phyloP scores from a whole-genome alignment of 2,797 vertebrate species.

The Rhabdophis nuchalis region DNA sequence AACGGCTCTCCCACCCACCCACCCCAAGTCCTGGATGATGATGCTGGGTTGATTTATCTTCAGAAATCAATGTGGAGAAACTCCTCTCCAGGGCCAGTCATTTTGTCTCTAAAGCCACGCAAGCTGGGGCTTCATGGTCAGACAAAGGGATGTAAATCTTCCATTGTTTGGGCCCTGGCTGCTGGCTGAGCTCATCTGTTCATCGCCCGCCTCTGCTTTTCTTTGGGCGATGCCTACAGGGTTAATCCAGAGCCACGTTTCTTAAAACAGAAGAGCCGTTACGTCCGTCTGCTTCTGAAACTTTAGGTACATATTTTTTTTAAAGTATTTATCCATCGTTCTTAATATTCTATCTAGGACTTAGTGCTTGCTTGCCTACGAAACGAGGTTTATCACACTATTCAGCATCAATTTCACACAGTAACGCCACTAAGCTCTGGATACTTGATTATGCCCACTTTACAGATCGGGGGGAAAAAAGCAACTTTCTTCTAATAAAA shows the following conservation, averaged over 20 bases:
- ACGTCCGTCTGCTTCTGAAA: background rate
- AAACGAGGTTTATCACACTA: background rate
- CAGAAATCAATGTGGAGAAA: background rate
- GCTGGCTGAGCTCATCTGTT: conserved; percentile 13
- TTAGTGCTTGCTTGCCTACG: background rate
- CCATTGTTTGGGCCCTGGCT: background rate
- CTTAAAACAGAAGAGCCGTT: background rate
- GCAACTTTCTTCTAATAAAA: background rate
- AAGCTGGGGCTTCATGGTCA: background rate
- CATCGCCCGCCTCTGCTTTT: background rate
- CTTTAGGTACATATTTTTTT: background rate
- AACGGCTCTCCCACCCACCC: background rate
- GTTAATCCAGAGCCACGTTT: background rate
- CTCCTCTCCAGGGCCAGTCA: background rate
- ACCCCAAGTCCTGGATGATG: no score
- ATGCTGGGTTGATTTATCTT: background rate
- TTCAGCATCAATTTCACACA: background rate
- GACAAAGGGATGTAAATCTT: conserved; percentile 31
- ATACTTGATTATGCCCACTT: background rate
- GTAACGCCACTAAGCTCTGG: background rate
- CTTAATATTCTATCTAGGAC: background rate
- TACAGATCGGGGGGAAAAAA: background rate
- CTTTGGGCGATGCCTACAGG: no score
- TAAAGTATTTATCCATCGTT: background rate
- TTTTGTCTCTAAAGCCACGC: background rate